Base-by-base conservation (phyloP, 2,113 vertebrate species). In the Engystomops pustulosus region DNA sequence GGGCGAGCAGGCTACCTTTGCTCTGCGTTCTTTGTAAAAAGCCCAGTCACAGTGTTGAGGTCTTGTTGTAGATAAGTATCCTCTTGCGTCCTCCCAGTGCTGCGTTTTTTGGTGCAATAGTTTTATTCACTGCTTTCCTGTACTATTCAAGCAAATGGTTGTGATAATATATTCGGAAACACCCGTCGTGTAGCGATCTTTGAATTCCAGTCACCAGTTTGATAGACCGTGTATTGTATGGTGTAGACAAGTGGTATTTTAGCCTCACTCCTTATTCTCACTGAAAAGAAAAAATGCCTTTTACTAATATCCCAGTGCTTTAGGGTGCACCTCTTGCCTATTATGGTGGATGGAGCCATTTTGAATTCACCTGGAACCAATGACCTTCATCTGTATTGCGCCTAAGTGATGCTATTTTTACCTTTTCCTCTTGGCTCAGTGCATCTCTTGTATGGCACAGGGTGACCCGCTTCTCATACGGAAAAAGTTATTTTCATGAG, bases 81-180 rank as follows among this genome's bases (percentile, higher is more conserved):
- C 65, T 68, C 34, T 17, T n/a, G 8, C 9, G 10, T 49, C 79
- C 23, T 68, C 47, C 7, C 32, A 34, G 41, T 80, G 41, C 79
- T 70, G 47, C 79, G 25, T 62, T 49, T 34, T n/a, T 25, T 53
- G 79, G 62, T 69, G 65, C 41, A 20, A 69, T 70, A n/a, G 30
- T 36, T 65, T 67, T n/a, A 17, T 18, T 27, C 20, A 68, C 55
- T 55, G 30, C 47, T 81, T 51, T 14, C n/a, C 25, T 72, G 15
- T 45, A 49, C 14, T 30, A 49, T 32, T 53, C 17, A 53, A 76
- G 45, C 45, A 76, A 30, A 53, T 32, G 12, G 25, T 51, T 53
- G 47, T 53, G 23, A 30, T 38, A 69, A 65, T 41, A 41, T 70
- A 70, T 41, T 36, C 2, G 14, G 27, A 53, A 30, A 32, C 15